Conservation (phyloP, 2,888 invertebrate genomes). For the Hoplodrina blanda region DNA sequence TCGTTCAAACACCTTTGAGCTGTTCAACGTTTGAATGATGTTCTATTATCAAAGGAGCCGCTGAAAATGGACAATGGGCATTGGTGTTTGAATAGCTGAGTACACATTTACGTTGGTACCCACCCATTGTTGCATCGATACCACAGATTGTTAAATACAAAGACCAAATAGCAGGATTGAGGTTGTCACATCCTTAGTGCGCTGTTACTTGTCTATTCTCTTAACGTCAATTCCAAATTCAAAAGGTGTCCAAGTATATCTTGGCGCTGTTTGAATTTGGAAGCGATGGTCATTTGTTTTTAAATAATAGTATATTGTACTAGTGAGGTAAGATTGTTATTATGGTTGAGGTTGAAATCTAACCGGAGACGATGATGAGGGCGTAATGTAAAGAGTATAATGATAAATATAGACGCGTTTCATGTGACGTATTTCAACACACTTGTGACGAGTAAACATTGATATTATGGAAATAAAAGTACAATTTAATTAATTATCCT, state of each 20-base stretch:
- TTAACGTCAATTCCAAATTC: background rate
- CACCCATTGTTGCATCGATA: background rate
- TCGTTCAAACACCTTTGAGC: constrained; percentile 16
- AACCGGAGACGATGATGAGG: too few relatives aligned
- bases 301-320: too few relatives aligned
- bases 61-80: constrained; percentile 1
- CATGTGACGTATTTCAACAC: too few relatives aligned
- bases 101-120: constrained; percentile 14
- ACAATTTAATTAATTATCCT: too few relatives aligned
- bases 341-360: too few relatives aligned
- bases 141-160: constrained; percentile 6
- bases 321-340: too few relatives aligned
- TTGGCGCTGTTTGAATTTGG: too few relatives aligned
- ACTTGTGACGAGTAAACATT: too few relatives aligned
- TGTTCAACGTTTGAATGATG: constrained; percentile 10
- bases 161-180: background rate
- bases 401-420: too few relatives aligned
- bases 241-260: background rate
- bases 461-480: too few relatives aligned
- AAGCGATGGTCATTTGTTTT: too few relatives aligned
- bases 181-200: background rate
- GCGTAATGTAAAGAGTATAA: too few relatives aligned
- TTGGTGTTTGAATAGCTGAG: constrained; percentile 17
- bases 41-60: background rate
- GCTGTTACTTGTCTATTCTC: background rate